Conservation (phyloP, 1,140 invertebrate species). For the Diprion similis region DNA sequence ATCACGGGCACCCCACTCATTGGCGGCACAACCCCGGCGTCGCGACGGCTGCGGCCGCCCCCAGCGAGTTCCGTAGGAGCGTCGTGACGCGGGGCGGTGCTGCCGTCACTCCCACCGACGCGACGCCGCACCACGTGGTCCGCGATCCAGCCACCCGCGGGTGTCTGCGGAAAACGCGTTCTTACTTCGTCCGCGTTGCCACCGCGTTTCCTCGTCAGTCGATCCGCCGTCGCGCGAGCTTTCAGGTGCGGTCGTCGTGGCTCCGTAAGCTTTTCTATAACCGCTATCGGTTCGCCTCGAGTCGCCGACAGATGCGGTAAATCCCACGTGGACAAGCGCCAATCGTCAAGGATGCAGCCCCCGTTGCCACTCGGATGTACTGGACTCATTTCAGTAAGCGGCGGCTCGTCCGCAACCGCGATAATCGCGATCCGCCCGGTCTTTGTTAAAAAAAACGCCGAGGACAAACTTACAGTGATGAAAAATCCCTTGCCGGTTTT, state of each 20-base stretch:
- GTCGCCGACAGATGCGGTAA: not conserved
- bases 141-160: not conserved
- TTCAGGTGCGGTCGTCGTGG: conserved; percentile 22
- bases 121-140: conserved; percentile 52
- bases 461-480: not conserved
- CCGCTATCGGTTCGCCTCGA: conserved; percentile 3
- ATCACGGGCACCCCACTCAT: not conserved
- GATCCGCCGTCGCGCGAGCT: conserved; percentile 21
- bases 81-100: conserved; percentile 43
- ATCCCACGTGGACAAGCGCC: not conserved
- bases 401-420: not conserved
- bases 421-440: too few species aligned
- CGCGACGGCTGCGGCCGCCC: conserved; percentile 1
- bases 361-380: not conserved
- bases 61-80: conserved; percentile 34
- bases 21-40: conserved; percentile 24
- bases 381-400: not conserved
- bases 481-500: too few species aligned
- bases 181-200: conserved; percentile 37
- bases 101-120: conserved; percentile 60
- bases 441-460: not conserved
- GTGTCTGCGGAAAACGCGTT: conserved; percentile 29
- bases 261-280: conserved; percentile 19
- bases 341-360: not conserved
- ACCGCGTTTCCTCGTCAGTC: conserved; percentile 38